Conservation (phyloP, 2,888 invertebrate species). For the Brachyptera putata region DNA sequence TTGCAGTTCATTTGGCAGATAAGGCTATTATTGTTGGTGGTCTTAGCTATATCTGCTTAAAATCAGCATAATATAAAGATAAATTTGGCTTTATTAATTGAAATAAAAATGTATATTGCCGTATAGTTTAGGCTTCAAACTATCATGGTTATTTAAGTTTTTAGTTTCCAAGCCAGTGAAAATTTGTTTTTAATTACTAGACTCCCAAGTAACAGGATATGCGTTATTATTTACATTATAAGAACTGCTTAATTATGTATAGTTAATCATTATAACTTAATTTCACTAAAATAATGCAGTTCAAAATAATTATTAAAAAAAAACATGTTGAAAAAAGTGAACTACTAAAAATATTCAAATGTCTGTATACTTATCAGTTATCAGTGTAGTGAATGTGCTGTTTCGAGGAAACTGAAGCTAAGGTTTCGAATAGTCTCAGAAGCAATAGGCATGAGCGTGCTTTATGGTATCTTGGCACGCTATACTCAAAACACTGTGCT, state of each 20-base stretch:
- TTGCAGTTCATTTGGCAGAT: too few relatives aligned
- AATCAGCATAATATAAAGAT: background rate
- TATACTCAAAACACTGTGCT: too few relatives aligned
- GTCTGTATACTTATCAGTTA: too few relatives aligned
- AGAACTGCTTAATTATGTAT: slow-evolving; percentile 5
- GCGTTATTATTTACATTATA: slow-evolving; percentile 16
- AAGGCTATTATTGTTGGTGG: too few relatives aligned
- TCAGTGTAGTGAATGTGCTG: too few relatives aligned
- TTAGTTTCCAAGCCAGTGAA: background rate
- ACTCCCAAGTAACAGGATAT: slow-evolving; percentile 10
- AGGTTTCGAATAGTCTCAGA: too few relatives aligned
- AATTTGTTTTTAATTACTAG: slow-evolving; percentile 11
- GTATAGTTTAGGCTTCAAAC: background rate
- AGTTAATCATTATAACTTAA: slow-evolving; percentile 15
- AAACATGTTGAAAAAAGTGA: background rate
- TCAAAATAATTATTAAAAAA: background rate
- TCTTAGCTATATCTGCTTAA: too few relatives aligned
- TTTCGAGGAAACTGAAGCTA: too few relatives aligned
- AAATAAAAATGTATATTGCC: background rate
- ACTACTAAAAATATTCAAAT: too few relatives aligned
- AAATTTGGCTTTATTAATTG: background rate
- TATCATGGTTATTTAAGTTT: too few relatives aligned
- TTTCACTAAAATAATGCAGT: background rate
- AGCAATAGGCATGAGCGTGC: too few relatives aligned
- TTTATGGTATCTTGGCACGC: too few relatives aligned